Evolutionary conservation across 2,888 invertebrate species (phyloP), one percentile per base, ranked within the genome.

Genomic region (Zygothrica quintamaculata): DNA sequence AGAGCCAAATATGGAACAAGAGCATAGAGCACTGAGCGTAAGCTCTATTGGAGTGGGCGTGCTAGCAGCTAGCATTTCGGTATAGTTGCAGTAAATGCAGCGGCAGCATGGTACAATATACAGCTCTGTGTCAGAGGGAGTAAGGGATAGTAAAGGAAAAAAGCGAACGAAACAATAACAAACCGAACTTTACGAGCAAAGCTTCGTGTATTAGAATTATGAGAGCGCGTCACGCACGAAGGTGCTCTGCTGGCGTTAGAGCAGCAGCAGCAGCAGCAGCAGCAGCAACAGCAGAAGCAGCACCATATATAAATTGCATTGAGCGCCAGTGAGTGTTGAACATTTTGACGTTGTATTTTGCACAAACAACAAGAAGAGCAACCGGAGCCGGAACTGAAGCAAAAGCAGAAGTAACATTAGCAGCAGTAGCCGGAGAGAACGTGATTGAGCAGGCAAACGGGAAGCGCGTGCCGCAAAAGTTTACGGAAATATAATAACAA

Each of bases 381-480:
- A 44, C 29, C 37, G 40, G 12, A 51, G 22, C 31, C 44, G 37
- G 11, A 31, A 22, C 16, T 46, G 56, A 13, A 68, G 50, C 52
- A 53, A 7, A n/a, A n/a, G n/a, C n/a, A n/a, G n/a, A n/a, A n/a
- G n/a, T n/a, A n/a, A n/a, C n/a, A n/a, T n/a, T n/a, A 47, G 56
- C 42, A 62, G 43, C 25, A 48, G 39, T 34, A 56, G 42, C 31
- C 62, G 33, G 29, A 46, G 60, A 74, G 67, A 75, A 56, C 53
- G 68, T 51, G 43, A 56, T 25, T 66, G 52, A 66, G 29, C 61
- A 52, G 65, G 48, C 42, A 61, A 60, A 62, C 79, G 79, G n/a
- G 80, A 85, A 82, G 70, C 84, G 84, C 67, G 84, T 74, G 77
- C 81, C 80, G 76, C 80, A 80, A 80, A 81, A 86, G 86, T 84